Evolutionary conservation across 2,113 vertebrate genomes (phyloP).

Genomic region (Bubo bubo): DNA sequence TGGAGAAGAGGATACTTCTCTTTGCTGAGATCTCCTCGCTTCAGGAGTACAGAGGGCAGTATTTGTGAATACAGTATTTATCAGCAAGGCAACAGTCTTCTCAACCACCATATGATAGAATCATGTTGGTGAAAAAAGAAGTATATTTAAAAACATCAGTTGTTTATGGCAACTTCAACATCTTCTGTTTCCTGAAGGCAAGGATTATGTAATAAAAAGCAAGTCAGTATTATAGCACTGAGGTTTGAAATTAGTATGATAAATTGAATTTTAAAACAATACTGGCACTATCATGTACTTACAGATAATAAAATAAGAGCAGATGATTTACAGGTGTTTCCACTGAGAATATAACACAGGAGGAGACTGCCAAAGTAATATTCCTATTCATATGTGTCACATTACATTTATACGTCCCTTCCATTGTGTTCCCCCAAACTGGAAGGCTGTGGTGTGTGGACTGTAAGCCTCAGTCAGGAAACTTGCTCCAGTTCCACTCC

Average conservation of each 20-base stretch:
- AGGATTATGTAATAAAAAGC: neutral
- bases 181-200: neutral
- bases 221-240: neutral
- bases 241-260: neutral
- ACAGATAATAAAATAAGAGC: neutral
- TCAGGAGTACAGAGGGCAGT: neutral
- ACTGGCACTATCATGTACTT: neutral
- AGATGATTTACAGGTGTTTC: neutral
- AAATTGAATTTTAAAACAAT: conserved; percentile 11
- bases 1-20: neutral
- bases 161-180: neutral
- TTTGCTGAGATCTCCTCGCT: neutral
- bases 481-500: neutral
- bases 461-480: neutral
- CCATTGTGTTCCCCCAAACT: neutral
- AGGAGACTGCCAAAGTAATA: neutral
- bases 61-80: neutral
- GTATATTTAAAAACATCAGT: neutral
- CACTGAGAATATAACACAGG: neutral
- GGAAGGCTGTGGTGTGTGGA: neutral
- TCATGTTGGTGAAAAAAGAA: neutral
- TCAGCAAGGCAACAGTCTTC: neutral
- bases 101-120: neutral
- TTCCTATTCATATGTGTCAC: neutral
- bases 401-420: neutral